Conservation (phyloP, 2,797 vertebrate genomes). For the Avahi laniger region DNA sequence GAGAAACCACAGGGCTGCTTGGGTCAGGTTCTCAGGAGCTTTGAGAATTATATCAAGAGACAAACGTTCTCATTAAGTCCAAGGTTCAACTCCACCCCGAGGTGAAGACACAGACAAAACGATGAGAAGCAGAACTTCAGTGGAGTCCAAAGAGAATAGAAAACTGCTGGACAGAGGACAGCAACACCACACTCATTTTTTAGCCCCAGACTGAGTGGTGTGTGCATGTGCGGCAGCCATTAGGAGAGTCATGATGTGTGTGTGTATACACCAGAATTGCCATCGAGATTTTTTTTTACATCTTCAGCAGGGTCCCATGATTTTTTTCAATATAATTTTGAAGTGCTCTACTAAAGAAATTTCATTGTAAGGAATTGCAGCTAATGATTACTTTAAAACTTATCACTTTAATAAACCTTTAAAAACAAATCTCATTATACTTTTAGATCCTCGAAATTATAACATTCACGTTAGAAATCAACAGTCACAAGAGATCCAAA, state of each 20-base stretch:
- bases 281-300: background rate
- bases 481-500: background rate
- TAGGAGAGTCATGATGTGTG: no score
- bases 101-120: background rate
- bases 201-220: background rate
- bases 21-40: background rate
- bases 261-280: background rate
- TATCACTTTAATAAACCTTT: background rate
- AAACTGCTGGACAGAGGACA: rapidly evolving
- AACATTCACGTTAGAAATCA: background rate
- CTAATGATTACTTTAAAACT: background rate
- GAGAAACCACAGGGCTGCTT: background rate
- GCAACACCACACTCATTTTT: rapidly evolving
- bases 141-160: background rate
- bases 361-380: background rate
- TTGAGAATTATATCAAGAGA: background rate
- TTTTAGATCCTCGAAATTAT: background rate
- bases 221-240: background rate
- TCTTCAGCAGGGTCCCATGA: background rate
- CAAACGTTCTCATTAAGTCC: background rate
- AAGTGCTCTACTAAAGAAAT: background rate
- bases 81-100: background rate
- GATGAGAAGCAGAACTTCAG: background rate
- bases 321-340: background rate
- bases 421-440: background rate